These are phyloP conservation scores for Tinamus guttatus DNA, from an alignment of 2,113 vertebrate genomes.

Conservation along the genomic window DNA sequence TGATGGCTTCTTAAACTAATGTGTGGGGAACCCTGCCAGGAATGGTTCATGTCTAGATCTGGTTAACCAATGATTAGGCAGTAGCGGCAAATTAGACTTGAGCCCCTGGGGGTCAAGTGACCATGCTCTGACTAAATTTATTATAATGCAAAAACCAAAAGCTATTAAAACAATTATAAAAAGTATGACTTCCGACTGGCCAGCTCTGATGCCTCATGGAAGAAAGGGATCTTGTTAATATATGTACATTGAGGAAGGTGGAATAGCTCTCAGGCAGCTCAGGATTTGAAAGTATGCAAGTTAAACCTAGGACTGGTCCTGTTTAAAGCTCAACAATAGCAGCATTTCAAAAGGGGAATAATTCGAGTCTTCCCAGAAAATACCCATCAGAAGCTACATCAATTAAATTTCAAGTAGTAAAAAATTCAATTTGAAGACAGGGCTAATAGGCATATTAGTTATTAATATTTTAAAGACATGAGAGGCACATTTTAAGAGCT, in stretches of 20 bases:
- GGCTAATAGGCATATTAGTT: background rate
- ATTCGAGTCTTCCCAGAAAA: background rate
- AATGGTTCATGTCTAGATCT: constrained; percentile 70
- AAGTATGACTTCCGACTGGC: constrained; percentile 64
- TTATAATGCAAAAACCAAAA: constrained; percentile 72
- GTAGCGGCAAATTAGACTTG: constrained; percentile 64
- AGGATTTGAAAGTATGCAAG: background rate
- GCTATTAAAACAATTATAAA: constrained; percentile 66
- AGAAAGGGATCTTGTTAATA: background rate
- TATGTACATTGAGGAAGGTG: background rate
- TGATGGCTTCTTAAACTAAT: constrained; percentile 76
- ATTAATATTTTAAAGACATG: background rate
- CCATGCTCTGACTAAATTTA: constrained; percentile 73
- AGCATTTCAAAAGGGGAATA: background rate
- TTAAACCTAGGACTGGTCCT: background rate
- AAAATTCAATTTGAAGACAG: background rate
- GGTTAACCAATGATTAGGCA: constrained; percentile 66
- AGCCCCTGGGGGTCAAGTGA: constrained; percentile 61
- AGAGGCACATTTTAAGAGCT: background rate
- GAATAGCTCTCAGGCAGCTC: background rate
- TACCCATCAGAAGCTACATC: background rate
- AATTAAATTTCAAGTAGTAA: background rate
- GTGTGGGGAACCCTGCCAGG: constrained; percentile 74
- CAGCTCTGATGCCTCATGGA: constrained; percentile 7
- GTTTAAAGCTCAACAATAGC: background rate